Base-by-base conservation (phyloP, 1,140 invertebrate genomes). In the Harpegnathos saltator region DNA sequence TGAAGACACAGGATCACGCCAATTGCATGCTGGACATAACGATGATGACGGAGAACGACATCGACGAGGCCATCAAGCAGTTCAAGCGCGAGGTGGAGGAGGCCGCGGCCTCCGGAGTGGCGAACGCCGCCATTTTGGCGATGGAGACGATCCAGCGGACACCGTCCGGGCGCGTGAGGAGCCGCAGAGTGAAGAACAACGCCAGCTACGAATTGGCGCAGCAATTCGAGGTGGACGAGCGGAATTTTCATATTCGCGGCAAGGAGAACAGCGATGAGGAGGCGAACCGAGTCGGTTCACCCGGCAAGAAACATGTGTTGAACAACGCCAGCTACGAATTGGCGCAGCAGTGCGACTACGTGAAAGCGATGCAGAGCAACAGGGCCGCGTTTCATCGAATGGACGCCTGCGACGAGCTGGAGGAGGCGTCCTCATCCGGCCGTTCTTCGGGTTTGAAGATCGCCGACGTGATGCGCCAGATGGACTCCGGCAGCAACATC, bases 321-420 rank as follows among this genome's bases (percentile, higher is more conserved):
- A 94, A 94, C 75, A 94, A 93, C 58, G 92, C 94, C 0, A 94
- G 94, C 38, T 94, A 94, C 84, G 94, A 94, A 59, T 68, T 94
- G 33, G 94, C 94, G 0, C 93, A 94, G 22, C 93, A 94, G 63
- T 89, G 84, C 44, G 93, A 94, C 26, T 93, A 93, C 69, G 90
- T 93, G 44, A 90, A 89, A 22, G 80, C 88, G 0, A 15, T 91
- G 5, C 85, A 90, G 24, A 72, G 29, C 1, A 80, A 72, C 15
- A 73, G 58, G 26, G 52, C 50, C 1, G 82, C 87, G 4, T 93
- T 94, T 71, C 88, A 92, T 1, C 84, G 93, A 0, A 94, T 94
- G 93, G 91, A 93, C 29, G 93, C 93, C 0, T 94, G 93, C 83
- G 92, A 94, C 19, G 93, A 92, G 62, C 75, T 90, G 3, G 90